These are phyloP conservation scores for Zoanthus gigantus DNA, from an alignment of 92 coral and sea anemone genomes.

Conservation along the genomic window DNA sequence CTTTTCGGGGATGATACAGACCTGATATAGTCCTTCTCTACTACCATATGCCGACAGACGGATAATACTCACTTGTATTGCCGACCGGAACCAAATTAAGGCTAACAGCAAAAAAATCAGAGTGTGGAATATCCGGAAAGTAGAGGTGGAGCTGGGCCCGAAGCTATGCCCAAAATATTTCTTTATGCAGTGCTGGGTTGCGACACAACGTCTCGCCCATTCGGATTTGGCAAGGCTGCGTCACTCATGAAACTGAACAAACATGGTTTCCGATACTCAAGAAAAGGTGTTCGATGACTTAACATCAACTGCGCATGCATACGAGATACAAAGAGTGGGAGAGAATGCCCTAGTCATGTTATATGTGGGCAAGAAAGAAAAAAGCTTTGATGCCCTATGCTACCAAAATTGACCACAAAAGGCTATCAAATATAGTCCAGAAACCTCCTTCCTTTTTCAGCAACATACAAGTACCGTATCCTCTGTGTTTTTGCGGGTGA, in stretches of 20 bases:
- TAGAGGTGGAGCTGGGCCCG: background rate
- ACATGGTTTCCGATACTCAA: constrained; percentile 12
- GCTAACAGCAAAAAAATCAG: background rate
- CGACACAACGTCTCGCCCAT: constrained; percentile 39
- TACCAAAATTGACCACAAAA: constrained; percentile 23
- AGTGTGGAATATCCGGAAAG: constrained; percentile 35
- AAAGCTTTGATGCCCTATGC: constrained; percentile 24
- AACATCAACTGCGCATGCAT: background rate
- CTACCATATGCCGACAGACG: too few species aligned
- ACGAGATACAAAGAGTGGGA: constrained; percentile 27
- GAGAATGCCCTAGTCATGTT: constrained; percentile 42
- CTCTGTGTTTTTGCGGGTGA: constrained; percentile 20
- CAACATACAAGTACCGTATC: constrained; percentile 29
- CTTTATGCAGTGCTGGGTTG: constrained; percentile 30
- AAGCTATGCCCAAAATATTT: constrained; percentile 10
- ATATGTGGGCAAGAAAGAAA: constrained; percentile 37
- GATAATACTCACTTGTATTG: too few species aligned
- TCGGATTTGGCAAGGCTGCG: constrained; percentile 3
- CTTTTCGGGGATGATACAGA: too few species aligned
- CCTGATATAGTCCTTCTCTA: too few species aligned
- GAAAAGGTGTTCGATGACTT: constrained; percentile 22
- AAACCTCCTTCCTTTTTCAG: constrained; percentile 33
- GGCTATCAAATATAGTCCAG: constrained; percentile 33
- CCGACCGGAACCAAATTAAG: too few species aligned
- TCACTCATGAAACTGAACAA: constrained; percentile 24